Conservation (phyloP, 2,113 vertebrate genomes). For the Fukomys damarensis region DNA sequence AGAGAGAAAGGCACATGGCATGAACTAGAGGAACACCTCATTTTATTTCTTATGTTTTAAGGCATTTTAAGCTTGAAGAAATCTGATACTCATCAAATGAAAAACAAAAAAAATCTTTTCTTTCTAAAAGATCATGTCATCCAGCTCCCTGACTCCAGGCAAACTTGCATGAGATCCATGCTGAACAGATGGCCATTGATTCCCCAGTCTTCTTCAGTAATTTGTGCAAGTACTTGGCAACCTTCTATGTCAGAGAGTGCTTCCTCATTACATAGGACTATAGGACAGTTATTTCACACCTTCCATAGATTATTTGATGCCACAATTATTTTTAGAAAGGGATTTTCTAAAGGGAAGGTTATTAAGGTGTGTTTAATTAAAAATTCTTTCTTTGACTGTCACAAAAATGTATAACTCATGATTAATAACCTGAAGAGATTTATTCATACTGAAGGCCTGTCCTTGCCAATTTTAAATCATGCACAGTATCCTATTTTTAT, state of each 20-base stretch:
- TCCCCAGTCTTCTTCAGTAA: conserved; percentile 64
- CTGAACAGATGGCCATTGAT: conserved; percentile 70
- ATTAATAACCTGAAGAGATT: conserved; percentile 63
- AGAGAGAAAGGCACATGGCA: neutral
- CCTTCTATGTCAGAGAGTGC: conserved; percentile 48
- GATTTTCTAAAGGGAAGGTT: conserved; percentile 64
- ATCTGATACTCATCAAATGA: conserved; percentile 37
- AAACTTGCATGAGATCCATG: conserved; percentile 57
- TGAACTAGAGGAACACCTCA: conserved; percentile 25
- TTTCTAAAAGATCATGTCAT: conserved; percentile 56
- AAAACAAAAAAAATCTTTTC: conserved; percentile 50
- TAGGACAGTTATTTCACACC: conserved; percentile 18
- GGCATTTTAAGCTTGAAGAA: conserved; percentile 32
- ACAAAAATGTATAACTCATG: conserved; percentile 65
- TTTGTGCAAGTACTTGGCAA: conserved; percentile 63
- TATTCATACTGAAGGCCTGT: conserved; percentile 60
- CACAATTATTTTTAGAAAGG: conserved; percentile 69
- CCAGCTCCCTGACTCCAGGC: neutral
- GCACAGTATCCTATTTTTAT: conserved; percentile 71
- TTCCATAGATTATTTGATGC: conserved; percentile 56
- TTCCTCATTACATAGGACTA: conserved; percentile 54
- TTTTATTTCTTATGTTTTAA: conserved; percentile 55
- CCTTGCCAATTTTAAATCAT: conserved; percentile 77
- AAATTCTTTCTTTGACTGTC: conserved; percentile 60
- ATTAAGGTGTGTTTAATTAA: conserved; percentile 78